Base-by-base conservation (phyloP, 2,797 vertebrate genomes). In the Lagorchestes hirsutus region DNA sequence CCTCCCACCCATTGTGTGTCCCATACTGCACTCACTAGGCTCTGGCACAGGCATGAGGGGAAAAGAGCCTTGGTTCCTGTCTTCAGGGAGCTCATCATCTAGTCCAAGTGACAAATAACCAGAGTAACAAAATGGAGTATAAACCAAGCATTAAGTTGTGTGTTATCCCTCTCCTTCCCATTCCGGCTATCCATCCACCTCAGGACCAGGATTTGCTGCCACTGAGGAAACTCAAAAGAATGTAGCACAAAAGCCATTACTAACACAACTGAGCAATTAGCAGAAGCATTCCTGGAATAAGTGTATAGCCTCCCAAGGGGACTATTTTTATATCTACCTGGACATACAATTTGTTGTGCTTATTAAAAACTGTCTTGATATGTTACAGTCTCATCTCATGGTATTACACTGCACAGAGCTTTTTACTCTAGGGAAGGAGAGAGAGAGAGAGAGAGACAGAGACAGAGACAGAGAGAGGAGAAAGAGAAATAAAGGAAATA, bases 301-400 rank as follows among this genome's bases (percentile, higher is more conserved):
- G 40, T 27, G 74, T 50, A 87, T 11, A 50, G 22, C 40, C 3
- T 87, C 74, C 24, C 40, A 87, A 87, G 40, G 22, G 74, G 74
- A 50, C 74, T 87, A 82, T 87, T 87, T 87, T 87, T 87, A 87
- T 87, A 74, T 50, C 22, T 87, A 87, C 31, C 74, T 87, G 74
- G 74, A 50, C 40, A 87, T 87, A 34, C 4, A 87, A 87, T 87
- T 50, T 50, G 74, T 87, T 50, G 74, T 87, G 74, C 74, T 87
- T 87, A 87, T 87, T 50, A 87, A 87, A 87, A 87, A 46, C 40
- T 50, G 74, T 50, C 9, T 87, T 87, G 74, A 40, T 87, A 27
- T 87, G 31, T 46, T 87, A 46, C 18, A 40, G n/a, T 40, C 31
- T 74, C 67, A 74, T 74, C 40, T 87, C 74, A 46, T 46, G 24